Evolutionary conservation across 2,113 vertebrate genomes (phyloP).

Genomic region (Mastomys coucha): DNA sequence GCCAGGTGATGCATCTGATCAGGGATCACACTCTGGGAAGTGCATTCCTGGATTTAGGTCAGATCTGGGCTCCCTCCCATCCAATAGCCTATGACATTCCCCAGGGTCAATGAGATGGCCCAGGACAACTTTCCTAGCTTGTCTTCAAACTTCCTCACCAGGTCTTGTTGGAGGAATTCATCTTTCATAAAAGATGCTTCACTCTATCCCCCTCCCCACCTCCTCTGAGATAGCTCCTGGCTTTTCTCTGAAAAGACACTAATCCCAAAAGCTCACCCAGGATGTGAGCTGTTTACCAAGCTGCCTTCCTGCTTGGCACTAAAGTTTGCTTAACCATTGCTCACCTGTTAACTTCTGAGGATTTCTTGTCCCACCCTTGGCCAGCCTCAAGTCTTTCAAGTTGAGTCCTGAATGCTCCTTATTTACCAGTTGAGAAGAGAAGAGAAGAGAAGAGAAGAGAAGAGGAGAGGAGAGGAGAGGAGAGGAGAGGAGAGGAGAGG

Average conservation of each 20-base stretch:
- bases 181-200: background rate
- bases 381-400: constrained; percentile 51
- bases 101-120: background rate
- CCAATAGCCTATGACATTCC: background rate
- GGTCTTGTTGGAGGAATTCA: background rate
- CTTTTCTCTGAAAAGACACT: constrained; percentile 22
- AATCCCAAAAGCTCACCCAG: background rate
- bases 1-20: background rate
- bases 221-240: background rate
- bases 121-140: background rate
- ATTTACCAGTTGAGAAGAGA: constrained; percentile 37
- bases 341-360: constrained; percentile 28
- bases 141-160: background rate
- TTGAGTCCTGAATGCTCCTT: constrained; percentile 69
- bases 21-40: background rate
- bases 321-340: constrained; percentile 32
- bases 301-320: background rate
- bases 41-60: background rate
- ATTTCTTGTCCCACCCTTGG: constrained; percentile 38
- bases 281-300: background rate
- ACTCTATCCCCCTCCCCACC: background rate
- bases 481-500: fast-evolving
- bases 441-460: fast-evolving
- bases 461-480: too few relatives aligned
- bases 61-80: background rate